Evolutionary conservation across 2,113 vertebrate species (phyloP).

Genomic region (Andinoacara biseriatus): DNA sequence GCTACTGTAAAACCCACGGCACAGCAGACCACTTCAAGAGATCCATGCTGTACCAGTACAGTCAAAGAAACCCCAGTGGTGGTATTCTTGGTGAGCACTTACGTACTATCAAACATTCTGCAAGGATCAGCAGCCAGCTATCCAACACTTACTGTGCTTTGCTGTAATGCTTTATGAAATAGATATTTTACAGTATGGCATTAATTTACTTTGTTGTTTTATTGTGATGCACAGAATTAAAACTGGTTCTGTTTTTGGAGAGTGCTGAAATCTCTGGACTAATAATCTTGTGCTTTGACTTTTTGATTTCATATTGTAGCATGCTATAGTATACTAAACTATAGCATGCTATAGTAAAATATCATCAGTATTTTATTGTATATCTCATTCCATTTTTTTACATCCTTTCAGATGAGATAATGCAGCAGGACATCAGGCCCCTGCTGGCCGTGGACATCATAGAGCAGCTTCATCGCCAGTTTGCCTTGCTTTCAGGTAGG

Average conservation of each 20-base stretch:
- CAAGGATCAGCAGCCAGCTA: background rate
- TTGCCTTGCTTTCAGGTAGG: conserved; percentile 94
- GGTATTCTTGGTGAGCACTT: too few species aligned
- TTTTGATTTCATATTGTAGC: background rate
- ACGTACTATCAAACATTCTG: background rate
- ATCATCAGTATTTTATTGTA: background rate
- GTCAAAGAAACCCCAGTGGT: too few species aligned
- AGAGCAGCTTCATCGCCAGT: conserved; percentile 94
- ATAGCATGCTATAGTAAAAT: background rate
- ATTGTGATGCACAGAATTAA: background rate
- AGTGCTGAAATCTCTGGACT: background rate
- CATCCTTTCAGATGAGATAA: conserved; percentile 91
- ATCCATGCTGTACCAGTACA: too few species aligned
- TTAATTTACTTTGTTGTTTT: background rate
- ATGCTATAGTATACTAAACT: background rate
- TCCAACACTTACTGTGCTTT: background rate
- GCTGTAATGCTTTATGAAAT: background rate
- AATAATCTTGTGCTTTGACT: background rate
- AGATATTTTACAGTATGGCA: background rate
- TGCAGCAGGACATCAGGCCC: conserved; percentile 97
- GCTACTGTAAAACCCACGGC: background rate
- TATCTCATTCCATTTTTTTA: conserved; percentile 38
- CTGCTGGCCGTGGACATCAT: conserved; percentile 93
- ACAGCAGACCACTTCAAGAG: background rate
- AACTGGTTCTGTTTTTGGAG: background rate